phyloP scores from a whole-genome alignment of 2,113 vertebrate species.

The Prunella himalayana region DNA sequence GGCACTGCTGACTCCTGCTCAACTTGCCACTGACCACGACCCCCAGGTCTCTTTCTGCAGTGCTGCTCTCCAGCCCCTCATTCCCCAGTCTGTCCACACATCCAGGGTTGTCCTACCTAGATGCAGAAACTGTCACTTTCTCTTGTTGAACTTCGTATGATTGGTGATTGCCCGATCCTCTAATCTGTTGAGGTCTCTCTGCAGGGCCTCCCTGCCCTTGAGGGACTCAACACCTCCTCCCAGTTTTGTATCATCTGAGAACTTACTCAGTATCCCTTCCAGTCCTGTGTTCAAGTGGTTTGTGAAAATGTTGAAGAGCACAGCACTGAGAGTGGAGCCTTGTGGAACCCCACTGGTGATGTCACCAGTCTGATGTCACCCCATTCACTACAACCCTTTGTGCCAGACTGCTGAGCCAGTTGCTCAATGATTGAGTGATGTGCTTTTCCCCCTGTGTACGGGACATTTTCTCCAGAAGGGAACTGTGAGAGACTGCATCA shows the following conservation, averaged over 20 bases:
- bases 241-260: not conserved
- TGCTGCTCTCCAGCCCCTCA: not conserved
- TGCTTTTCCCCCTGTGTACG: not conserved
- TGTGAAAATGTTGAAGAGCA: not conserved
- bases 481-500: not conserved
- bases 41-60: accelerated
- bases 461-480: not conserved
- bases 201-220: not conserved
- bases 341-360: not conserved
- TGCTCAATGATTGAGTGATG: not conserved
- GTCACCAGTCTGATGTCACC: not conserved
- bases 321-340: not conserved
- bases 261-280: not conserved
- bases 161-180: not conserved
- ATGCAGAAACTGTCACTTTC: not conserved
- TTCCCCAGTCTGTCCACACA: accelerated
- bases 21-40: accelerated
- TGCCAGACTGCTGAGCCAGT: not conserved
- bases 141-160: not conserved
- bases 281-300: no score
- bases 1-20: accelerated
- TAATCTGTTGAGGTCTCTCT: not conserved
- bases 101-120: not conserved
- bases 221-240: not conserved
- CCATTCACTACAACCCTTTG: not conserved